These are phyloP conservation scores for Macrosiphum euphorbiae DNA, from an alignment of 2,888 invertebrate species.

Conservation along the genomic window DNA sequence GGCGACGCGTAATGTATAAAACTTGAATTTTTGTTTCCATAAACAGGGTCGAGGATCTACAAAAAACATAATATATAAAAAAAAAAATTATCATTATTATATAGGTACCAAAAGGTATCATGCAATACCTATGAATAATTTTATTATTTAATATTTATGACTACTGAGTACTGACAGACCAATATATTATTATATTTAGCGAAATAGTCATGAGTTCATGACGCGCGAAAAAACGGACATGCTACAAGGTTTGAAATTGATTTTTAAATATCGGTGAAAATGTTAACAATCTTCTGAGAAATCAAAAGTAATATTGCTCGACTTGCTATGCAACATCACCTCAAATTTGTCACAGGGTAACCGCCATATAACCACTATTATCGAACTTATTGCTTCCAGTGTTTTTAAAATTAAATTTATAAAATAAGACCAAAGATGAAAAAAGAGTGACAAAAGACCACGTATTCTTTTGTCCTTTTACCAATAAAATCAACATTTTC, in stretches of 20 bases:
- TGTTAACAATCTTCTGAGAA: too few relatives aligned
- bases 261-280: too few relatives aligned
- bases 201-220: neutral
- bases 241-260: too few relatives aligned
- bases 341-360: too few relatives aligned
- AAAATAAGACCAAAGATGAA: too few relatives aligned
- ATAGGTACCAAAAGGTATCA: neutral
- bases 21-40: constrained; percentile 67
- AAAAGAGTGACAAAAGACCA: too few relatives aligned
- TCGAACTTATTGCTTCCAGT: too few relatives aligned
- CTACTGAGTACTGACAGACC: neutral
- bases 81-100: neutral
- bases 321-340: too few relatives aligned
- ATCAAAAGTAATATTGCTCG: too few relatives aligned
- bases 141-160: neutral
- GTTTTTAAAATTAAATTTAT: too few relatives aligned
- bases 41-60: constrained; percentile 68
- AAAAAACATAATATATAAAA: constrained; percentile 49
- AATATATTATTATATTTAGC: neutral
- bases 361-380: too few relatives aligned
- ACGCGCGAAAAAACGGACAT: neutral
- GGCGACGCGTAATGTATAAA: constrained; percentile 68
- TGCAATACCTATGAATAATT: neutral
- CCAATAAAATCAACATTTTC: neutral
- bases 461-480: too few relatives aligned